These are phyloP conservation scores for Metridium senile DNA, from an alignment of 92 coral and sea anemone genomes.

Conservation along the genomic window DNA sequence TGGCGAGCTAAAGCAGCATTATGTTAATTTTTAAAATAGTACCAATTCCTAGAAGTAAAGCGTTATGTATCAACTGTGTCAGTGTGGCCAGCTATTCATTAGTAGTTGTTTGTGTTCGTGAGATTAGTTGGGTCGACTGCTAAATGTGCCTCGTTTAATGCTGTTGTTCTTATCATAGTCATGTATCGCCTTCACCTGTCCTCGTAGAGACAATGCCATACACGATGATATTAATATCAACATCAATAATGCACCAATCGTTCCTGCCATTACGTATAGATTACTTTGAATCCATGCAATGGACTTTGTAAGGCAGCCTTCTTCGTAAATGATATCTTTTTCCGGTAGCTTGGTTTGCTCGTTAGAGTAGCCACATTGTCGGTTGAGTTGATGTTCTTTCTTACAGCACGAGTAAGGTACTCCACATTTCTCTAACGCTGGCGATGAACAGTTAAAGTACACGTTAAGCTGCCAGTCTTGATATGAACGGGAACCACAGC, in stretches of 20 bases:
- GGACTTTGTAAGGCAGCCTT: slow-evolving; percentile 75
- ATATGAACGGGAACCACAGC: slow-evolving; percentile 79
- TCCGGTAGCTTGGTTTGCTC: not conserved
- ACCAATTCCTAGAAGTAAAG: no score
- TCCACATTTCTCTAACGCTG: slow-evolving; percentile 61
- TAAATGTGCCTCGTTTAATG: slow-evolving; percentile 4
- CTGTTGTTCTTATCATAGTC: slow-evolving; percentile 35
- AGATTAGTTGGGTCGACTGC: not conserved
- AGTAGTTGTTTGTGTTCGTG: not conserved
- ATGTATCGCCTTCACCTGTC: slow-evolving; percentile 46
- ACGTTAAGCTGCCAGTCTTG: slow-evolving; percentile 81
- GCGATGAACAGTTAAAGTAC: slow-evolving; percentile 83
- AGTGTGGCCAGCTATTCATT: no score
- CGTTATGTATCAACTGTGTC: no score
- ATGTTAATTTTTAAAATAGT: no score
- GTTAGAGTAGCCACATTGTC: slow-evolving; percentile 84
- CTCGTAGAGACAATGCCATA: slow-evolving; percentile 46
- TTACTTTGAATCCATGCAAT: slow-evolving; percentile 62
- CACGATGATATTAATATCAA: slow-evolving; percentile 47
- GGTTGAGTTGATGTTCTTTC: slow-evolving; percentile 52
- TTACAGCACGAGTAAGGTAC: slow-evolving; percentile 92
- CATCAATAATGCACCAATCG: slow-evolving; percentile 42
- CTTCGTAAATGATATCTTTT: slow-evolving; percentile 37
- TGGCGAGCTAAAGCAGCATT: no score
- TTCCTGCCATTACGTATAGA: slow-evolving; percentile 41